Conservation (phyloP, 2,113 vertebrate genomes). For the Mus pahari region DNA sequence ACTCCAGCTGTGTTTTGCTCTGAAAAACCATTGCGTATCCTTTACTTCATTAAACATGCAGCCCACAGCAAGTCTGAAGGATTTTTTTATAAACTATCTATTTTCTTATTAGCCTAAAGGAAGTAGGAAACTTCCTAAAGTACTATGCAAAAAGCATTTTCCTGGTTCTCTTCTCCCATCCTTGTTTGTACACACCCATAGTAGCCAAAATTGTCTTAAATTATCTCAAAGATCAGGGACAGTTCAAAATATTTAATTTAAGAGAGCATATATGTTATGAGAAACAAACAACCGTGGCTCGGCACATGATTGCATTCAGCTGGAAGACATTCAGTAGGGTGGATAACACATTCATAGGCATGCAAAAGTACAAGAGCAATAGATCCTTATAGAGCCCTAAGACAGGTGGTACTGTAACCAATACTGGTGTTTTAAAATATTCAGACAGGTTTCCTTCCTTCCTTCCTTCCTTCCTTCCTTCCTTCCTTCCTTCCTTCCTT, state of each 20-base stretch:
- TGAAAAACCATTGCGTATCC: slow-evolving; percentile 62
- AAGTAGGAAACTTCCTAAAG: slow-evolving; percentile 14
- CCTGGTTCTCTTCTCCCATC: neutral
- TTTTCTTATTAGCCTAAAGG: slow-evolving; percentile 58
- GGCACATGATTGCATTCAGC: neutral
- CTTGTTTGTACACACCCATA: neutral
- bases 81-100: slow-evolving; percentile 52
- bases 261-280: neutral
- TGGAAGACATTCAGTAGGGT: neutral
- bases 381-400: neutral
- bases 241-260: slow-evolving; percentile 15
- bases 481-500: too few species aligned
- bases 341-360: neutral
- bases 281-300: neutral
- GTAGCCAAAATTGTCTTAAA: neutral
- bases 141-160: neutral
- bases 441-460: neutral
- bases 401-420: neutral
- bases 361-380: neutral
- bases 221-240: neutral
- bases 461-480: too few species aligned
- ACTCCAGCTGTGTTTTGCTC: slow-evolving; percentile 67
- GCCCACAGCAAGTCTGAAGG: slow-evolving; percentile 58
- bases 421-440: neutral
- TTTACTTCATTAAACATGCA: slow-evolving; percentile 73